A percentile compares a stretch with the other conserved stretches of the same genome.
Conservation (phyloP, 2,797 vertebrate species). For the Pygocentrus nattereri region DNA sequence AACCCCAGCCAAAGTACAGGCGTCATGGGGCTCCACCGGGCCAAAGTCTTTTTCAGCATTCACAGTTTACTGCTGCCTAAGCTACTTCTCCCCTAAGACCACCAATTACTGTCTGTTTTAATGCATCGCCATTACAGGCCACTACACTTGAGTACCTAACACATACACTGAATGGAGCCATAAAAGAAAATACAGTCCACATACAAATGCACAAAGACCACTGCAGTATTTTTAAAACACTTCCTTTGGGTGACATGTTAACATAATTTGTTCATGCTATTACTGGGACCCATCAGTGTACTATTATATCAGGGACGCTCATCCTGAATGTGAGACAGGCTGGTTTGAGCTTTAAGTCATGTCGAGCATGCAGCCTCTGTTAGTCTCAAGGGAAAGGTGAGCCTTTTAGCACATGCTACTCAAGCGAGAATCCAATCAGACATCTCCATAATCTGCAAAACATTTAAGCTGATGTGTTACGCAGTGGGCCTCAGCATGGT, state of each 20-base stretch:
- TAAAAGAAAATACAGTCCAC: background rate
- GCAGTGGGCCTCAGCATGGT: constrained; percentile 16
- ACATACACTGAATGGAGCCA: background rate
- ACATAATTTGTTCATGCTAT: constrained; percentile 22
- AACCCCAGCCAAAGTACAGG: constrained; percentile 27
- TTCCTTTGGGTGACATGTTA: constrained; percentile 3
- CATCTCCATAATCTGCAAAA: constrained; percentile 40
- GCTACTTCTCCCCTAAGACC: constrained; percentile 19
- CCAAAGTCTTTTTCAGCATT: constrained; percentile 32
- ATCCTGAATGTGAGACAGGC: constrained; percentile 22
- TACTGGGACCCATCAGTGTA: constrained; percentile 10
- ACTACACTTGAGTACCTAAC: background rate
- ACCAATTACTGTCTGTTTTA: constrained; percentile 11
- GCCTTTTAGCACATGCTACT: constrained; percentile 55
- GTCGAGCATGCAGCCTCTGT: constrained; percentile 33
- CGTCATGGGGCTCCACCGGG: constrained; percentile 33
- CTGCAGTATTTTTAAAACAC: background rate
- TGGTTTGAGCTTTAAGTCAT: constrained; percentile 17
- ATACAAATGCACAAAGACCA: background rate
- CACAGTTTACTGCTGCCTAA: constrained; percentile 36
- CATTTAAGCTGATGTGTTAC: constrained; percentile 17
- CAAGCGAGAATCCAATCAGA: constrained; percentile 50
- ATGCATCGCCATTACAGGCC: background rate
- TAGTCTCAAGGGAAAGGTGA: constrained; percentile 36
- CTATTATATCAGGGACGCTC: constrained; percentile 31